phyloP scores from a whole-genome alignment of 2,797 vertebrate genomes.

The Erithacus rubecula region DNA sequence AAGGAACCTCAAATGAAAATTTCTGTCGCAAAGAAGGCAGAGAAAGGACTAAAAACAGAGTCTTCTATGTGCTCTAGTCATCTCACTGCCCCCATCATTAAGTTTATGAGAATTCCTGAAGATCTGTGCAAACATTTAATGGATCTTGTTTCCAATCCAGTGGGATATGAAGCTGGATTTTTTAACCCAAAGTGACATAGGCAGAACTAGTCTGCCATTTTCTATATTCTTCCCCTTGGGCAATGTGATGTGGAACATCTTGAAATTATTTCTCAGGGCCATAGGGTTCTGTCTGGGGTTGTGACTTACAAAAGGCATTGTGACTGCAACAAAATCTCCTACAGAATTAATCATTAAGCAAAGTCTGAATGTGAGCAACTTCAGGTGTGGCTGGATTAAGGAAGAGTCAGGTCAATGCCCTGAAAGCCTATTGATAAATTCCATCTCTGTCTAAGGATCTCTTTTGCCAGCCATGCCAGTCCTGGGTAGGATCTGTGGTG shows the following conservation, averaged over 20 bases:
- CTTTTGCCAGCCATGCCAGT: background rate
- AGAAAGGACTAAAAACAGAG: background rate
- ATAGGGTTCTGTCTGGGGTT: background rate
- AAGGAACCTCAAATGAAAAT: background rate
- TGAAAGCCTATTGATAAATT: background rate
- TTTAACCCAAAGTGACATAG: background rate
- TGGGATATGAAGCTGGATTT: background rate
- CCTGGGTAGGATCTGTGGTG: rapidly evolving
- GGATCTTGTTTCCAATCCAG: background rate
- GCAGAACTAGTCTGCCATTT: background rate
- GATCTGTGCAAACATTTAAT: background rate
- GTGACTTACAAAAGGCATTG: background rate
- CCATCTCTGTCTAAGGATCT: background rate
- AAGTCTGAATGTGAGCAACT: background rate
- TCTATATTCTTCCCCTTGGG: background rate
- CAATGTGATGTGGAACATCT: background rate
- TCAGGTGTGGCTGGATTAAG: background rate
- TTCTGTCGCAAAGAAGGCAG: background rate
- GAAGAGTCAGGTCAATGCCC: background rate
- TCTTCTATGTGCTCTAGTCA: background rate
- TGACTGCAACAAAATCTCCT: background rate
- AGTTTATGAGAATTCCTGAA: background rate
- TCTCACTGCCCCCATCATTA: background rate
- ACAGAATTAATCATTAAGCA: background rate
- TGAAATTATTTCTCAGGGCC: background rate